Conservation (phyloP, 2,113 vertebrate genomes). For the Clarias magur region DNA sequence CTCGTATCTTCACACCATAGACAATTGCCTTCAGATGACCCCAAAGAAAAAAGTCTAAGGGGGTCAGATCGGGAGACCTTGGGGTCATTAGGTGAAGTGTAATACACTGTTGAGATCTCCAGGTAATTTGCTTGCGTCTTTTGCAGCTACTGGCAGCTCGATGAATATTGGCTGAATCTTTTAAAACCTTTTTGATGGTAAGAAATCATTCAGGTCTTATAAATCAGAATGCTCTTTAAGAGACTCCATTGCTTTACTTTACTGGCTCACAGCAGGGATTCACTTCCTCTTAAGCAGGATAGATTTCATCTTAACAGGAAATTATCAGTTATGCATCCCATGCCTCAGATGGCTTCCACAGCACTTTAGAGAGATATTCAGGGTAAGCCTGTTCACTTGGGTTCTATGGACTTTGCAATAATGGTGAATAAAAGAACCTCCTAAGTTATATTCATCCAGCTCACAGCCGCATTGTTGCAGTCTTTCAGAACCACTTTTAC, state of each 20-base stretch:
- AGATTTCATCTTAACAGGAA: slow-evolving; percentile 38
- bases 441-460: slow-evolving; percentile 13
- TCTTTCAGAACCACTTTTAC: slow-evolving; percentile 35
- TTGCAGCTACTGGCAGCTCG: neutral
- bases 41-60: too few relatives aligned
- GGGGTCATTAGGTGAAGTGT: neutral
- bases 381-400: slow-evolving; percentile 7
- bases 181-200: slow-evolving; percentile 28
- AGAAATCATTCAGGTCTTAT: slow-evolving; percentile 21
- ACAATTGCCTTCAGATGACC: too few relatives aligned
- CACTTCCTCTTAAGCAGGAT: slow-evolving; percentile 30
- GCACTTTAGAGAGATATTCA: slow-evolving; percentile 20
- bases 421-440: slow-evolving; percentile 16
- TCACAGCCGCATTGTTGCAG: slow-evolving; percentile 7
- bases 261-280: slow-evolving; percentile 37
- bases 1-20: too few relatives aligned
- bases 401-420: slow-evolving; percentile 23
- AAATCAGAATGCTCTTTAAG: slow-evolving; percentile 32
- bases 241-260: slow-evolving; percentile 30
- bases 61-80: too few relatives aligned
- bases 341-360: slow-evolving; percentile 17
- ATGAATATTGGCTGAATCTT: slow-evolving; percentile 9
- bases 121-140: slow-evolving; percentile 6
- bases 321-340: slow-evolving; percentile 25
- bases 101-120: neutral